phyloP scores from a whole-genome alignment of 30 jellyfish, hydroid and myxozoan species.

The Turritopsis dohrnii region DNA sequence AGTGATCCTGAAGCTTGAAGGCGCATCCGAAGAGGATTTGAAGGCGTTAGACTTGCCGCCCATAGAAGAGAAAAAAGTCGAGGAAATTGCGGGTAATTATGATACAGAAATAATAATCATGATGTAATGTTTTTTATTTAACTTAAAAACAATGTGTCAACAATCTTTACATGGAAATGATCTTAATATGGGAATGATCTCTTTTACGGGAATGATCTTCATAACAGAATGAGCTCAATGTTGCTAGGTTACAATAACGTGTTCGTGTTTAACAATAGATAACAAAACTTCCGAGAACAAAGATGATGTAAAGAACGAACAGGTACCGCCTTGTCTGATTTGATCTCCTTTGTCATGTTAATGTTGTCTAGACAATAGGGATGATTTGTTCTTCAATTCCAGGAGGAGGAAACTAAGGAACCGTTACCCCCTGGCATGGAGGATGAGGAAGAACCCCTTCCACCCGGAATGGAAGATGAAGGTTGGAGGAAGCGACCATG shows the following conservation, averaged over 20 bases:
- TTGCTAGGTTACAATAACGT: too few species aligned
- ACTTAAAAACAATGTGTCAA: not conserved
- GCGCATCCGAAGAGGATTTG: constrained; percentile 66
- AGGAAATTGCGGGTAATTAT: not conserved
- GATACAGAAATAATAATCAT: not conserved
- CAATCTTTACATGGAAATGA: not conserved
- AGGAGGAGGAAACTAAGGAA: not conserved
- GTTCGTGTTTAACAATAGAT: not conserved
- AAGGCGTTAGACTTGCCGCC: constrained; percentile 55
- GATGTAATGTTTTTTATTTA: not conserved
- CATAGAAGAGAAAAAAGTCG: constrained; percentile 4
- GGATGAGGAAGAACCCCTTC: constrained; percentile 38
- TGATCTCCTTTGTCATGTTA: too few species aligned
- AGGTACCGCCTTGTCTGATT: not conserved
- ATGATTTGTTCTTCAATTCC: not conserved
- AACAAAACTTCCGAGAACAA: not conserved
- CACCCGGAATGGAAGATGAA: constrained; percentile 54
- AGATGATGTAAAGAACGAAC: not conserved
- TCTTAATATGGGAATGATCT: not conserved
- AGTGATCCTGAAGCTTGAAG: constrained; percentile 81
- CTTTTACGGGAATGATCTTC: not conserved
- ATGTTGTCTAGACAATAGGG: too few species aligned
- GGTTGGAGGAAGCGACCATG: not conserved
- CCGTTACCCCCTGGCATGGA: constrained; percentile 17
- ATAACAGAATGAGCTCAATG: not conserved